Base-by-base conservation (phyloP, 2,888 invertebrate species). In the Leptodirus hochenwartii region DNA sequence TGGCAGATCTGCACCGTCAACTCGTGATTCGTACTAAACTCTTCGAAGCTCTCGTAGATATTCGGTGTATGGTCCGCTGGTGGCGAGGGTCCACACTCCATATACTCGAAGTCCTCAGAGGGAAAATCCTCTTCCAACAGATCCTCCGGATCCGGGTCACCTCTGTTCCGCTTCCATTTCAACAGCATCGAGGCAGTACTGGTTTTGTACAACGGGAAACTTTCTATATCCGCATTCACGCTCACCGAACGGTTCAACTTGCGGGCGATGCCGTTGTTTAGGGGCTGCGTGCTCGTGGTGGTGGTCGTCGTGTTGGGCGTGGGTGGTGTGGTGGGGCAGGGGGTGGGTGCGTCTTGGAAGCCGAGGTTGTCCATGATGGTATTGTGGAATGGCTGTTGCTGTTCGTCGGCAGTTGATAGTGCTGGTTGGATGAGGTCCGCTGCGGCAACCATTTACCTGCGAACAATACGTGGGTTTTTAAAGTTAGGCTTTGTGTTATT, bases 51-150 rank as follows among this genome's bases (percentile, higher is more conserved):
- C 50, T 81, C 80, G 57, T 79, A 79, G 61, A 78, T 69, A 50
- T 76, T 75, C 40, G 78, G 75, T 25, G 77, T 76, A 54, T 77
- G 77, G 53, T 81, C 80, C 34, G 78, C 73, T 16, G 79, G 79
- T 5, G 79, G 79, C 11, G 79, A 76, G 22, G 75, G 75, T 33
- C 79, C 79, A 43, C 74, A 76, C 51, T 78, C 76, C 63, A 79
- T 75, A 53, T 74, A 77, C 53, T 74, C 73, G 51, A 73, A 71
- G 54, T 73, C 73, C 25, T 64, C 68, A 43, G 72, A 66, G 36
- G 74, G 70, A 48, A 64, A 68, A 48, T 71, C 72, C 37, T 73
- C 65, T 47, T 74, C 74, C 42, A 73, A 61, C 51, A 69, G 47
- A 22, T 47, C 46, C 34, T 52, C 51, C 9, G 53, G 51, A 32